These are phyloP conservation scores for Anableps anableps DNA, from an alignment of 2,797 vertebrate genomes.

Conservation along the genomic window DNA sequence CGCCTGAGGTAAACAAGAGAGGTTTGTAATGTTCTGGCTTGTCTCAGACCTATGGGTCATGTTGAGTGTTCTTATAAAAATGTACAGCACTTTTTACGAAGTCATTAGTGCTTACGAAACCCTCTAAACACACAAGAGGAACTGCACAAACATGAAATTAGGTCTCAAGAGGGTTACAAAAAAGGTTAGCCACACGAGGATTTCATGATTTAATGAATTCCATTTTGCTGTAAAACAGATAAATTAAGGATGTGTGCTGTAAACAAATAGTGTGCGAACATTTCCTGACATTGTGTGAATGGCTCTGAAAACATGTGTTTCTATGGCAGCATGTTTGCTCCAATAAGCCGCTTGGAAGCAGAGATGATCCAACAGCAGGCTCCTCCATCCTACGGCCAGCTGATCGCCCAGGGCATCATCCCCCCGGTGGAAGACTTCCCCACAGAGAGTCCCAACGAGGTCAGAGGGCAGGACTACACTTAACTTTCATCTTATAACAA, in stretches of 20 bases:
- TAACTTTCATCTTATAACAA: neutral
- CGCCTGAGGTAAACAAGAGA: neutral
- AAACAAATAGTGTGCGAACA: neutral
- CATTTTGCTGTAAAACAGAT: neutral
- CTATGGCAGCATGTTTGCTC: conserved; percentile 86
- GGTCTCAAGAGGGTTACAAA: neutral
- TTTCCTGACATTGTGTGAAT: neutral
- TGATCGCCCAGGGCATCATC: conserved; percentile 92
- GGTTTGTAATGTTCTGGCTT: neutral
- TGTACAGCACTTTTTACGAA: too few relatives aligned
- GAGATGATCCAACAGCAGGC: conserved; percentile 92
- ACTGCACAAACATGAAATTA: neutral
- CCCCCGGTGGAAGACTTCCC: conserved; percentile 94
- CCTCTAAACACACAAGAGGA: neutral
- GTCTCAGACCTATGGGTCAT: conserved; percentile 1
- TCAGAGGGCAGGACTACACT: conserved; percentile 58
- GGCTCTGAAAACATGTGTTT: conserved; percentile 10
- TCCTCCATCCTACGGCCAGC: conserved; percentile 92
- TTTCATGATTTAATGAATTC: neutral
- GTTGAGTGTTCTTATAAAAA: neutral
- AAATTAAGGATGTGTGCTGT: neutral
- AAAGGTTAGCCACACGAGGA: too few relatives aligned
- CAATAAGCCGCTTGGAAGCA: conserved; percentile 88
- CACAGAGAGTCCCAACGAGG: conserved; percentile 90
- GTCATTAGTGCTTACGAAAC: neutral